A percentile compares a stretch with the other conserved stretches of the same genome.
phyloP scores from a whole-genome alignment of 35 echinoderm and acorn worm species.

The Lytechinus pictus region DNA sequence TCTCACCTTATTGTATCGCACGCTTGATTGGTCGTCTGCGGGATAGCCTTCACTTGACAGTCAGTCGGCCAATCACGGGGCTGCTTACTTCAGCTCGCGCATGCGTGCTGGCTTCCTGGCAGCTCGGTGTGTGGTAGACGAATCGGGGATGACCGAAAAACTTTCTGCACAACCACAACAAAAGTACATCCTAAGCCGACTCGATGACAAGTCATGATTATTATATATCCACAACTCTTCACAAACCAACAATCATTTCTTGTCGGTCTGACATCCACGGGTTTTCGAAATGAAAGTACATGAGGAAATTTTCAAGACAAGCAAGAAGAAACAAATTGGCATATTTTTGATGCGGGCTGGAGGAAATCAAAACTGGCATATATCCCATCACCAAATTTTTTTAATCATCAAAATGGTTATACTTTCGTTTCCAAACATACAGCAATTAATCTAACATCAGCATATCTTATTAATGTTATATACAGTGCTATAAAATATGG shows the following conservation, averaged over 20 bases:
- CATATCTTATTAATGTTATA: background rate
- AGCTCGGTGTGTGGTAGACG: conserved; percentile 25
- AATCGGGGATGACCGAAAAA: background rate
- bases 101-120: conserved; percentile 24
- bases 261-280: background rate
- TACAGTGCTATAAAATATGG: too few species aligned
- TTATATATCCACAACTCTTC: background rate
- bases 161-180: background rate
- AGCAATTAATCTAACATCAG: background rate
- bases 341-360: background rate
- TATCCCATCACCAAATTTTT: background rate
- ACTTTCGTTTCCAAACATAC: background rate
- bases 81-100: conserved; percentile 9
- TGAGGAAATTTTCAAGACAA: background rate
- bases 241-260: background rate
- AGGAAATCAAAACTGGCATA: background rate
- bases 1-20: conserved; percentile 25
- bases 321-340: background rate
- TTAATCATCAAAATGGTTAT: background rate
- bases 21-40: conserved; percentile 43
- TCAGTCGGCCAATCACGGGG: conserved; percentile 15
- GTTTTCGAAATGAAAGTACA: background rate
- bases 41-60: conserved; percentile 16
- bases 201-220: conserved; percentile 21
- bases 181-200: conserved; percentile 22